Percentiles rank a stretch among this genome's conserved stretches.
These are phyloP conservation scores for Pangasius mekongensis DNA, from an alignment of 2,797 vertebrate genomes.

Conservation along the genomic window DNA sequence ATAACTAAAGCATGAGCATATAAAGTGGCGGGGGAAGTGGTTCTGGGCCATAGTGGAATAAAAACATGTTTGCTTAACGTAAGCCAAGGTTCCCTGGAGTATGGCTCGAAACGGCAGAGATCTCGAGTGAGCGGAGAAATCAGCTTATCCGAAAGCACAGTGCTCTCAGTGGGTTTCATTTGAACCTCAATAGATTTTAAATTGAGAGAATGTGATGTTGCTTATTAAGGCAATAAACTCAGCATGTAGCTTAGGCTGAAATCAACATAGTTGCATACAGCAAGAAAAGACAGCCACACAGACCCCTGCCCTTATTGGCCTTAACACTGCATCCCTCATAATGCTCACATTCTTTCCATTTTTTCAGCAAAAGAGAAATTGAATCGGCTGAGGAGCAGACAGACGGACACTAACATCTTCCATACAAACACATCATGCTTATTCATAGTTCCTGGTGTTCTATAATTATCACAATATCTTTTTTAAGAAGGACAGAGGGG, in stretches of 20 bases:
- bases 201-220: conserved; percentile 6
- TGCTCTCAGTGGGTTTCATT: conserved; percentile 38
- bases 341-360: conserved; percentile 69
- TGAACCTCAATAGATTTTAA: conserved; percentile 7
- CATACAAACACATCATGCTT: conserved; percentile 64
- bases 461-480: conserved; percentile 60
- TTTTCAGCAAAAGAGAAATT: conserved; percentile 72
- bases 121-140: conserved; percentile 44
- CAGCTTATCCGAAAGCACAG: conserved; percentile 30
- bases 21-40: conserved; percentile 16
- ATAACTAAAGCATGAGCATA: conserved; percentile 45
- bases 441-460: conserved; percentile 68
- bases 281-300: conserved; percentile 5
- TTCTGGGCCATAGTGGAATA: conserved; percentile 31
- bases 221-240: conserved; percentile 21
- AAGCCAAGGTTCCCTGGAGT: conserved; percentile 49
- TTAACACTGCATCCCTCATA: conserved; percentile 61
- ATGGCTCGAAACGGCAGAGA: conserved; percentile 22
- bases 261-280: not conserved
- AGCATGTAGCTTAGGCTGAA: not conserved
- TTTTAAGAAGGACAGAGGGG: conserved; percentile 50
- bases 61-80: conserved; percentile 55
- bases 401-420: conserved; percentile 66
- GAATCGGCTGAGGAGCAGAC: conserved; percentile 46
- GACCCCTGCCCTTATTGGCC: not conserved